phyloP scores from a whole-genome alignment of 2,888 invertebrate genomes.

The Sussaba pulchella region DNA sequence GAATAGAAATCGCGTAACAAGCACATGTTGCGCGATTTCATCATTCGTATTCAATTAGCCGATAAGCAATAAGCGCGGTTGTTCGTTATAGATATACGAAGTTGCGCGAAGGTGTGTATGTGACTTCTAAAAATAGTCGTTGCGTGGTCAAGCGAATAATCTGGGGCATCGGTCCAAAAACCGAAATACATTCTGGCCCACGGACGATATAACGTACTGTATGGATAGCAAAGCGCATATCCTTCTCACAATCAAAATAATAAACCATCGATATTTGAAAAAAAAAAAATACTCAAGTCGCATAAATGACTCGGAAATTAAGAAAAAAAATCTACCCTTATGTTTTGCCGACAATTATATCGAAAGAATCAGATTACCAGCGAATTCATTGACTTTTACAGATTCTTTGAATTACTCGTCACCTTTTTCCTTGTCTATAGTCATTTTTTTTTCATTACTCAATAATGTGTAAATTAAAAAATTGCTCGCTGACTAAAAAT shows the following conservation, averaged over 20 bases:
- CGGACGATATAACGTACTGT: constrained; percentile 31
- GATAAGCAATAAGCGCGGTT: constrained; percentile 21
- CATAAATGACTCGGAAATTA: background rate
- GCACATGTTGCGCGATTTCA: constrained; percentile 32
- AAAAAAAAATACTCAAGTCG: background rate
- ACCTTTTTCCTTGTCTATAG: background rate
- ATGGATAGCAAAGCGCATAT: constrained; percentile 24
- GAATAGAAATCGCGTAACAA: constrained; percentile 17
- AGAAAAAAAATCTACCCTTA: background rate
- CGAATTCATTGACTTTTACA: background rate
- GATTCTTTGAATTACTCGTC: background rate
- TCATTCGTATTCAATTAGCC: constrained; percentile 21
- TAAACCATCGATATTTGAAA: background rate
- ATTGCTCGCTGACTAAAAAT: too few relatives aligned
- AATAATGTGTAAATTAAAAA: background rate
- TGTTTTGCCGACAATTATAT: background rate
- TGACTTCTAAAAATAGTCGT: constrained; percentile 81
- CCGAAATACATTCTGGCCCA: constrained; percentile 73
- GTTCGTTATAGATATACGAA: constrained; percentile 19
- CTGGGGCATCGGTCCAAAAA: constrained; percentile 79
- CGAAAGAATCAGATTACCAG: too few relatives aligned
- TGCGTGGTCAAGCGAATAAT: constrained; percentile 80
- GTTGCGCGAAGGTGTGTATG: constrained; percentile 34
- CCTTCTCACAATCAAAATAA: background rate
- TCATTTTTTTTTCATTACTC: background rate